phyloP scores from a whole-genome alignment of 2,113 vertebrate genomes.

The Alces alces region DNA sequence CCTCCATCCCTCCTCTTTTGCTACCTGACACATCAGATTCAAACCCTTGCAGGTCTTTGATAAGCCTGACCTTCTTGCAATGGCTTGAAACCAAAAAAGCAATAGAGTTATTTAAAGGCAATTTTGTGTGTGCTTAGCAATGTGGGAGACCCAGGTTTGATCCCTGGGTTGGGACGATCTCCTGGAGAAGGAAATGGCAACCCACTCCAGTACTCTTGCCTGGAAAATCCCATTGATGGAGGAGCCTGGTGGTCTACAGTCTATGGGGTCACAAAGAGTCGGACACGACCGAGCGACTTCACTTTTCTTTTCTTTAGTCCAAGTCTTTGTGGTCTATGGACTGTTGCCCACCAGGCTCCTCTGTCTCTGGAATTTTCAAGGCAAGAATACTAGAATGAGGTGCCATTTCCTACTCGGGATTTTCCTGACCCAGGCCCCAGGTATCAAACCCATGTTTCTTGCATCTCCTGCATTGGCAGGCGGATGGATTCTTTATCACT shows the following conservation, averaged over 20 bases:
- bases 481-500: accelerated
- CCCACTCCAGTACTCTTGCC: background rate
- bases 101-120: background rate
- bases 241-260: background rate
- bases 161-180: accelerated
- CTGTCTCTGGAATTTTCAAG: background rate
- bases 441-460: background rate
- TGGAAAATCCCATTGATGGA: background rate
- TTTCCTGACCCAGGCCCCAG: background rate
- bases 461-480: background rate
- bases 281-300: background rate
- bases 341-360: background rate
- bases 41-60: background rate
- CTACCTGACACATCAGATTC: background rate
- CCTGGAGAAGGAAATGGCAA: background rate
- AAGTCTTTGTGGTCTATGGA: background rate
- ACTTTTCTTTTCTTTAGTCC: background rate
- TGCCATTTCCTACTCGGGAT: background rate
- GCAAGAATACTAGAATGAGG: background rate
- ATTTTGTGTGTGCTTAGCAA: background rate
- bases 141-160: background rate
- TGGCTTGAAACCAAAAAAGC: background rate
- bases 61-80: background rate
- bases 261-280: background rate
- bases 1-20: no score